Conservation (phyloP, 2,113 vertebrate genomes). For the Dissostichus mawsoni region DNA sequence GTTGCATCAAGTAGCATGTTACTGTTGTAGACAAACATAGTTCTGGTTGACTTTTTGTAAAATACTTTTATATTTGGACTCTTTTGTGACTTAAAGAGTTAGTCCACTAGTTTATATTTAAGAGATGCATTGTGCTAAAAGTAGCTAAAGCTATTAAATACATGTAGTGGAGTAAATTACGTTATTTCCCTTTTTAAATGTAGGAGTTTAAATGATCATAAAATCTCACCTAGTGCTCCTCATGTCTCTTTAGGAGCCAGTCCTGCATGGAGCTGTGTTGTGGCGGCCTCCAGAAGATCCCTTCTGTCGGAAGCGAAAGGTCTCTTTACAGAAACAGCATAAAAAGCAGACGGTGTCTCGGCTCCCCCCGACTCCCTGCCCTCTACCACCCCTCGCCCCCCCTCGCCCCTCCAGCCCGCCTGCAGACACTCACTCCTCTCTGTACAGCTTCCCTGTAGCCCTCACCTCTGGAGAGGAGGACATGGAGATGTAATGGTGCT, state of each 20-base stretch:
- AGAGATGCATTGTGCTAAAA: no score
- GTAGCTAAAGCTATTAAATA: no score
- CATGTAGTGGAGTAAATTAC: no score
- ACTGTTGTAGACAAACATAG: no score
- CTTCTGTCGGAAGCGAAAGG: constrained; percentile 79
- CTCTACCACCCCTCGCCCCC: constrained; percentile 53
- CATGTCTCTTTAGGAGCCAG: constrained; percentile 72
- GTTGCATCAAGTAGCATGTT: no score
- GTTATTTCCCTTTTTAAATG: no score
- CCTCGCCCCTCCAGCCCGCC: constrained; percentile 41
- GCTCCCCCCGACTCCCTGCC: constrained; percentile 70
- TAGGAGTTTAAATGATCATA: no score
- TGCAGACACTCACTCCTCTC: constrained; percentile 51
- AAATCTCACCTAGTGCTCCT: not conserved
- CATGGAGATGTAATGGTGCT: constrained; percentile 82
- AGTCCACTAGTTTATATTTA: no score
- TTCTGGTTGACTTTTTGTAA: no score
- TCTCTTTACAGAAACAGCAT: constrained; percentile 79
- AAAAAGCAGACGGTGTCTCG: constrained; percentile 75
- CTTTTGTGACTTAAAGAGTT: no score
- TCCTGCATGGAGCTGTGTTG: constrained; percentile 88
- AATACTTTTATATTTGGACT: no score
- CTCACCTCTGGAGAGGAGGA: constrained; percentile 81
- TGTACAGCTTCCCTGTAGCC: constrained; percentile 63
- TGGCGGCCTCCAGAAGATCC: constrained; percentile 85